Base-by-base conservation (phyloP, 35 echinoderm and acorn worm species). In the Holothuria glaberrima region DNA sequence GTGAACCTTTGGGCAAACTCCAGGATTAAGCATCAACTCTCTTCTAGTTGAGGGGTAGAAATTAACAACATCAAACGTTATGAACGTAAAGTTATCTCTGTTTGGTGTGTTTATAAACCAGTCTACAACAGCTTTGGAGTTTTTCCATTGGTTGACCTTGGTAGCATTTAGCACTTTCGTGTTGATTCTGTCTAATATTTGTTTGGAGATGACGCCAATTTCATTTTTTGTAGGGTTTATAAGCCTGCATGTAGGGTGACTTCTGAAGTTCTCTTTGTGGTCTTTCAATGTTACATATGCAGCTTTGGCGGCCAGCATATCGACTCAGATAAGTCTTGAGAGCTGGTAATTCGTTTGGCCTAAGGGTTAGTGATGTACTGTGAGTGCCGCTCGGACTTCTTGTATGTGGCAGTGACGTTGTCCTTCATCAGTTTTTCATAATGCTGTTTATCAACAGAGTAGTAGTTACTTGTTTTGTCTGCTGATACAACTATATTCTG, bases 211-310 rank as follows among this genome's bases (percentile, higher is more conserved):
- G 0, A 82, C 36, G 7, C 89, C 89, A 36, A 83, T 68, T 50
- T 91, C 89, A 52, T 30, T 81, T 82, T 91, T 91, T 56, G 73
- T 48, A 33, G 74, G 89, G 45, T 91, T 91, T 52, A 91, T 91
- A 7, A 91, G 30, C 33, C 87, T 72, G 28, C 87, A 89, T 48
- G 66, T 89, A 3, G 87, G 87, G 32, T 89, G 22, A 61, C 33
- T 83, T 66, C 59, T 19, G 70, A 91, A 91, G 28, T 91, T 91
- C 33, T 91, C 50, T 69, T 91, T 91, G 76, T 91, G 89, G 62
- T 90, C 88, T 58, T 90, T 87, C 58, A 90, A 20, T 26, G 88
- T 90, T 48, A 90, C 59, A 72, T 70, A 90, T 34, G 88, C 69
- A 1, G 88, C 28, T 79, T 90, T 90, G 0, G 19, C 25, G 17